Base-by-base conservation (phyloP, 2,888 invertebrate genomes). In the Pachymerium ferrugineum region DNA sequence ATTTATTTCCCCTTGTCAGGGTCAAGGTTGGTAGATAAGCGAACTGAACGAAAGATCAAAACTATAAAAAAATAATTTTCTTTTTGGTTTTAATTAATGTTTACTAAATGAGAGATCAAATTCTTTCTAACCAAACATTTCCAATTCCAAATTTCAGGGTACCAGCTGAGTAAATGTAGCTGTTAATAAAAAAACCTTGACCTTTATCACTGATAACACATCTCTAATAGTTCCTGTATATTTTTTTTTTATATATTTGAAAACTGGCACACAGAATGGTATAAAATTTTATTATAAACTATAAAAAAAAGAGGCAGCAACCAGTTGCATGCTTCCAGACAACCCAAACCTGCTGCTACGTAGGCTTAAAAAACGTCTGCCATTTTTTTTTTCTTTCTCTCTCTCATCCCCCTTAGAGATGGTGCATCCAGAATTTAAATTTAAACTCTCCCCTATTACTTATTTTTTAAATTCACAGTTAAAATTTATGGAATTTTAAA, bases 201-300 rank as follows among this genome's bases (percentile, higher is more conserved):
- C 62, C 62, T 62, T 62, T 62, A 62, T 28, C 28, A 62, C 28
- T 62, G 62, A 62, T 62, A 62, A 22, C 62, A 62, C 25, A 62
- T 62, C 62, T 62, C 25, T 10, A 38, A 62, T 62, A 62, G 62
- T 62, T 62, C 62, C 62, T 62, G 47, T 62, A 25, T 62, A 14
- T 6, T 25, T 62, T 28, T n/a, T n/a, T n/a, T n/a, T n/a, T n/a
- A n/a, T n/a, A n/a, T n/a, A n/a, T n/a, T n/a, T n/a, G n/a, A n/a
- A n/a, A 62, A 14, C 62, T 62, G 62, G 25, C 62, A 62, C 62
- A n/a, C n/a, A 16, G 16, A 25, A 62, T 28, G 25, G 25, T 1
- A 62, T 22, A 25, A 62, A 54, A 54, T 2, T 54, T 28, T 8
- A 47, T 3, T 22, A 47, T 22, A 47, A 47, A 47, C 25, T 25